Percentiles rank a stretch among this genome's conserved stretches.
phyloP scores from a whole-genome alignment of 2,797 vertebrate species.

The Sebastolobus alascanus region DNA sequence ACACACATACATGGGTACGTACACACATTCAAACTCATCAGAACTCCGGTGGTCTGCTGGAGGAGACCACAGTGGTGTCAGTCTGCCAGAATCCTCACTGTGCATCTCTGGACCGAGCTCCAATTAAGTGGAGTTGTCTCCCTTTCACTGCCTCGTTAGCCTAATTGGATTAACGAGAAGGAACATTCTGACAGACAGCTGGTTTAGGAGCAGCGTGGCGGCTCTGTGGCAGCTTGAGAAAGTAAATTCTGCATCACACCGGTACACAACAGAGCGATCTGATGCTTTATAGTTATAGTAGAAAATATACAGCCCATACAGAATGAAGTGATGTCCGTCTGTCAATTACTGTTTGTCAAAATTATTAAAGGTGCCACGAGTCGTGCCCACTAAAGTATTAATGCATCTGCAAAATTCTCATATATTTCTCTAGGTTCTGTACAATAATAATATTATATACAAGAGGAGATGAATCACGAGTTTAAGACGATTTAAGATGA shows the following conservation, averaged over 20 bases:
- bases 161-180: conserved; percentile 73
- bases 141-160: conserved; percentile 61
- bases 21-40: neutral
- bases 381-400: neutral
- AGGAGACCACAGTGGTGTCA: conserved; percentile 31
- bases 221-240: neutral
- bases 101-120: conserved; percentile 49
- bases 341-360: neutral
- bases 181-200: conserved; percentile 50
- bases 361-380: neutral
- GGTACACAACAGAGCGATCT: neutral
- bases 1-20: neutral
- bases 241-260: neutral
- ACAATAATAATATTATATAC: neutral
- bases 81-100: conserved; percentile 45
- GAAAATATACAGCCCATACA: neutral
- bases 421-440: neutral
- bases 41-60: conserved; percentile 2
- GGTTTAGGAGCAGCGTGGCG: conserved; percentile 10
- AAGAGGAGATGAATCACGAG: conserved; percentile 8
- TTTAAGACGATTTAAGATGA: no score
- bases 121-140: conserved; percentile 59
- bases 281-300: neutral
- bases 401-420: accelerated
- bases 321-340: neutral